Evolutionary conservation across 2,797 vertebrate species (phyloP).

Genomic region (Pachyuromys duprasi): DNA sequence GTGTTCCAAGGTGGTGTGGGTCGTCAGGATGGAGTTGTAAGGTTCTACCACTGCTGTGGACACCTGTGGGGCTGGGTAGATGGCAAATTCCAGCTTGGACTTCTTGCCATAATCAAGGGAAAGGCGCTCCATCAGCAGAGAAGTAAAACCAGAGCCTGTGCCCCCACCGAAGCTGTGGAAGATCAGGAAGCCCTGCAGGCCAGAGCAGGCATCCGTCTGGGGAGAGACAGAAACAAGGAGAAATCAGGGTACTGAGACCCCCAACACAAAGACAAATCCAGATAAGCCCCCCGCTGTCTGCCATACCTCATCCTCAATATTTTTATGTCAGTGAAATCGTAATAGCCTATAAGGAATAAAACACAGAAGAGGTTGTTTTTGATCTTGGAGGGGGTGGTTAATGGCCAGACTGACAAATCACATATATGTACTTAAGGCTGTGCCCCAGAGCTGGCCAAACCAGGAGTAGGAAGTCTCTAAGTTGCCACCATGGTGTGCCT

Average conservation of each 20-base stretch:
- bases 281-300: not conserved
- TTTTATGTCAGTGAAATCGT: not conserved
- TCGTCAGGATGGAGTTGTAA: conserved; percentile 90
- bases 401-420: not conserved
- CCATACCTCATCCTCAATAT: not conserved
- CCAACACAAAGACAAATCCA: not conserved
- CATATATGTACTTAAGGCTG: not conserved
- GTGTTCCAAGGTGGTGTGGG: conserved; percentile 88
- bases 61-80: conserved; percentile 90
- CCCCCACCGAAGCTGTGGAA: conserved; percentile 91
- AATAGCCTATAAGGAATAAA: conserved; percentile 5
- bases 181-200: conserved; percentile 90
- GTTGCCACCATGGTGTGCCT: not conserved
- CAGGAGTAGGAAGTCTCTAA: not conserved
- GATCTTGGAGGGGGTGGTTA: not conserved
- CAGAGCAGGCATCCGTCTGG: conserved; percentile 88
- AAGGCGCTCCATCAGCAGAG: conserved; percentile 89
- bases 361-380: not conserved
- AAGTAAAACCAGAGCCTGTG: conserved; percentile 89
- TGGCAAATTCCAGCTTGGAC: conserved; percentile 89
- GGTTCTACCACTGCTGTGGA: conserved; percentile 90
- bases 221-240: conserved; percentile 11
- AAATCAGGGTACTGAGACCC: not conserved
- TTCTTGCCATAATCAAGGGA: conserved; percentile 89
- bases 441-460: not conserved